Evolutionary conservation across 2,888 invertebrate genomes (phyloP), one percentile per base, ranked within the genome.

Genomic region (Tridacna gigas): DNA sequence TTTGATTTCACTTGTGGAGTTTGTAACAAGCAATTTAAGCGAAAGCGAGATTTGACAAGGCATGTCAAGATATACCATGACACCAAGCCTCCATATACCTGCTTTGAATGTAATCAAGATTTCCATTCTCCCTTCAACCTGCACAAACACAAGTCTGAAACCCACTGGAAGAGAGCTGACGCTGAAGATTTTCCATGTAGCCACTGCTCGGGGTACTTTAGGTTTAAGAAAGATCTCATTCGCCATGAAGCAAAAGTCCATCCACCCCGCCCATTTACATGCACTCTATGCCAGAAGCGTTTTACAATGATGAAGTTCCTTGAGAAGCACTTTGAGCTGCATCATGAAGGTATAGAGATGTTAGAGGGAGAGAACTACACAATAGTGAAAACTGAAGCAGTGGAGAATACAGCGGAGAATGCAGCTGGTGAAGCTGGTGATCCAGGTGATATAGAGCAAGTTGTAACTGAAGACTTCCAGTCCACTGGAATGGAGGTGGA

Each of bases 61-160:
- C 87, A 87, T 67, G 77, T 83, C 0, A 84, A 84, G 73, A 79
- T 87, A 11, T 87, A 83, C 60, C 87, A 87, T 74, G 87, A 87
- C 28, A 83, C 84, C 0, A 80, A 87, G 48, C 87, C 87, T n/a
- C 87, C 87, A 3, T 87, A 84, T 48, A 84, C 79, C 7, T 87
- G 87, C 48, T 81, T 78, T 2, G 87, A 84, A 61, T 87, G 87
- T 45, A 85, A 85, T 26, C 63, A 71, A 48, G 87, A 87, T 66
- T 85, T 87, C 26, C 87, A 85, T 48, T 71, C 80, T 25, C 84
- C 87, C 7, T 71, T 65, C 15, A 83, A 83, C 60, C 71, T 84
- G 37, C 79, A 83, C 67, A 79, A 80, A 45, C 87, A 87, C 63
- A 84, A 87, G 15, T 77, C 77, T 1, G 80, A 83, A 37, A 77